Evolutionary conservation across 1,140 invertebrate species (phyloP).

Genomic region (Heliconius eleuchia): DNA sequence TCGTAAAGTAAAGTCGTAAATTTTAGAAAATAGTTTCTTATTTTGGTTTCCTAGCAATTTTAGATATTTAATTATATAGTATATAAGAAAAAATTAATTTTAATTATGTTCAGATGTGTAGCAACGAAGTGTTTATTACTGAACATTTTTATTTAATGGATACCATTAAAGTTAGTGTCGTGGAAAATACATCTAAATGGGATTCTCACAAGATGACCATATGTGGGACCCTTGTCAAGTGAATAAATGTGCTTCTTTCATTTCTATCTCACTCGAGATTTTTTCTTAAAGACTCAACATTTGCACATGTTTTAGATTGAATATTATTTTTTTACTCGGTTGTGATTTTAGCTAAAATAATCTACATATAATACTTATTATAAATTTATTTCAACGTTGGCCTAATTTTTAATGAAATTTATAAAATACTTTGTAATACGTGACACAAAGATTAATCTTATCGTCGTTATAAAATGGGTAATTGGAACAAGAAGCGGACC

Average conservation of each 20-base stretch:
- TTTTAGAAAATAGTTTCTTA: not conserved
- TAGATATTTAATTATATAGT: not conserved
- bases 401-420: not conserved
- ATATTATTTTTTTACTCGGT: not conserved
- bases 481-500: conserved; percentile 21
- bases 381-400: not conserved
- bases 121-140: not conserved
- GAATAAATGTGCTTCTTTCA: conserved; percentile 43
- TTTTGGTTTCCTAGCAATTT: not conserved
- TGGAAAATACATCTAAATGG: conserved; percentile 37
- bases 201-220: conserved; percentile 46
- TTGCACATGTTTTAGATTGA: conserved; percentile 14
- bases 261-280: conserved; percentile 37
- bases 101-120: not conserved
- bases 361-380: not conserved
- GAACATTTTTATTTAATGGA: not conserved
- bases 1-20: not conserved
- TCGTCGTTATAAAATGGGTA: conserved; percentile 12
- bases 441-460: not conserved
- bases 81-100: not conserved
- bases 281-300: conserved; percentile 24
- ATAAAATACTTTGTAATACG: not conserved
- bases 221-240: conserved; percentile 58
- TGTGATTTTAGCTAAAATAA: not conserved
- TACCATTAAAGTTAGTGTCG: conserved; percentile 14